Evolutionary conservation across 2,888 invertebrate genomes (phyloP).

Genomic region (Labia minor): DNA sequence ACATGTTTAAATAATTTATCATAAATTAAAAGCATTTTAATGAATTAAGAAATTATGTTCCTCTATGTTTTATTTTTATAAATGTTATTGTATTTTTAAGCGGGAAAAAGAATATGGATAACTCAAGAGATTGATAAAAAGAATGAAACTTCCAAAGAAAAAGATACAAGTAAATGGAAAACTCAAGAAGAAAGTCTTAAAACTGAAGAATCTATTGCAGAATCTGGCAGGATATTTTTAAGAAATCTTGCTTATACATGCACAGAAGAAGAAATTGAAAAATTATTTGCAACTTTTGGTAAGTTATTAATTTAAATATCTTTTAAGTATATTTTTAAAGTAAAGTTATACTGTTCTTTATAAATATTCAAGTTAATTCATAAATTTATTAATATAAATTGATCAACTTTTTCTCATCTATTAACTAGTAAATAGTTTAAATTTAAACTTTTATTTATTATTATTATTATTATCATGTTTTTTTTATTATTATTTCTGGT

Average conservation of each 20-base stretch:
- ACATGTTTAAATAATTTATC: neutral
- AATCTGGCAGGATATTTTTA: conserved; percentile 85
- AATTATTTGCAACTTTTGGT: conserved; percentile 77
- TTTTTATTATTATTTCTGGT: too few relatives aligned
- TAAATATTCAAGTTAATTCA: too few relatives aligned
- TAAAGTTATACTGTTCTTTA: too few relatives aligned
- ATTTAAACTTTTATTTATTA: too few relatives aligned
- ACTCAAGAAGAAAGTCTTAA: conserved; percentile 51
- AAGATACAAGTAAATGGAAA: conserved; percentile 43
- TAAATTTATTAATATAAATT: neutral
- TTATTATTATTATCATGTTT: too few relatives aligned
- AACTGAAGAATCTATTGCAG: conserved; percentile 68
- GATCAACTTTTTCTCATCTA: too few relatives aligned
- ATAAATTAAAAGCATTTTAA: too few relatives aligned
- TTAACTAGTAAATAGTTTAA: too few relatives aligned
- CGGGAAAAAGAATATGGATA: conserved; percentile 52
- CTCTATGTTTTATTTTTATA: neutral
- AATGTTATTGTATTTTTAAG: conserved; percentile 32
- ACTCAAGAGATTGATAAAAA: conserved; percentile 41
- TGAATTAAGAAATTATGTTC: too few relatives aligned
- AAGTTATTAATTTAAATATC: too few relatives aligned
- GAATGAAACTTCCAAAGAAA: conserved; percentile 32
- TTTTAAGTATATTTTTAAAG: too few relatives aligned
- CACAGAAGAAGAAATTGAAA: conserved; percentile 73
- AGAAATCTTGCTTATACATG: conserved; percentile 81